These are phyloP conservation scores for Drosophila austrosaltans DNA, from an alignment of 2,888 invertebrate genomes.

Conservation along the genomic window DNA sequence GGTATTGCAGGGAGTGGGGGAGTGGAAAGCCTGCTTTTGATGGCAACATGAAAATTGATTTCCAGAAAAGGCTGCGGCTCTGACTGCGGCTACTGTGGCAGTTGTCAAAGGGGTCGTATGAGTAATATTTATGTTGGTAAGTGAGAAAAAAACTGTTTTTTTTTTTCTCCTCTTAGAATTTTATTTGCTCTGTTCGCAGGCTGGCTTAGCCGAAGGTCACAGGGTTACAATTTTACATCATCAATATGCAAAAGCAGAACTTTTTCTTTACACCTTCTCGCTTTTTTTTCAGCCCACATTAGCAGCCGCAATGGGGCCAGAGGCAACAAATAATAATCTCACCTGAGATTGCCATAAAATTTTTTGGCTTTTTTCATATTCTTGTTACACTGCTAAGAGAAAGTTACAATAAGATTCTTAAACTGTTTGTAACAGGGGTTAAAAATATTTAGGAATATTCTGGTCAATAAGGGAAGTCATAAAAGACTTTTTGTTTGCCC, in stretches of 20 bases:
- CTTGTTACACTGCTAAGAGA: not conserved
- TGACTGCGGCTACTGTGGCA: conserved; percentile 14
- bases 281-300: conserved; percentile 36
- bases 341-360: conserved; percentile 74
- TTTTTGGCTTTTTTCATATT: conserved; percentile 20
- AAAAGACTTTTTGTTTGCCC: too few species aligned
- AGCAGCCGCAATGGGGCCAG: conserved; percentile 52
- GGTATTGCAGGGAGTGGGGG: not conserved
- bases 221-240: conserved; percentile 47
- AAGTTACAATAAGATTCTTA: not conserved
- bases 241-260: conserved; percentile 66
- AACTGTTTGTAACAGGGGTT: not conserved
- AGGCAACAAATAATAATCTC: conserved; percentile 57
- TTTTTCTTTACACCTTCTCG: conserved; percentile 25
- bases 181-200: conserved; percentile 20
- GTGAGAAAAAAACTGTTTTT: conserved; percentile 11
- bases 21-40: conserved; percentile 62
- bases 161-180: conserved; percentile 17
- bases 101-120: conserved; percentile 43
- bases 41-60: conserved; percentile 73
- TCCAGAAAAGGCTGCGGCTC: conserved; percentile 37
- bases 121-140: conserved; percentile 42
- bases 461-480: too few species aligned
- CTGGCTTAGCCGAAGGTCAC: conserved; percentile 21
- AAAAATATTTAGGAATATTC: not conserved